A percentile compares a stretch with the other conserved stretches of the same genome.
These are phyloP conservation scores for Eremobia ochroleuca DNA, from an alignment of 2,888 invertebrate species.

Conservation along the genomic window DNA sequence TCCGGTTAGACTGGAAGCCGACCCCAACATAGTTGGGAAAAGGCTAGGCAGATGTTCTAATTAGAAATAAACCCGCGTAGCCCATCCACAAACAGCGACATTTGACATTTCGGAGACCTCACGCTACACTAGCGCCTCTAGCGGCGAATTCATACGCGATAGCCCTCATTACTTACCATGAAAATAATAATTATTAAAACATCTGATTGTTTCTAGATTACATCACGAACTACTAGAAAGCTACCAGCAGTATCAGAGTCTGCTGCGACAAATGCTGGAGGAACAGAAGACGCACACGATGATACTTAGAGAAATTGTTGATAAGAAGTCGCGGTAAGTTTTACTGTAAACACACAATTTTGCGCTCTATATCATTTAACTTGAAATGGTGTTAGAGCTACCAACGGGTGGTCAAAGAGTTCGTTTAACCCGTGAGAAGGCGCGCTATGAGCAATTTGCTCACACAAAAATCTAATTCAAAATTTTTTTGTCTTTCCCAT, in stretches of 20 bases:
- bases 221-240: slow-evolving; percentile 94
- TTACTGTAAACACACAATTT: background rate
- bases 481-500: too few relatives aligned
- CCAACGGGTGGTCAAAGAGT: background rate
- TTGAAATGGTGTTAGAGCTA: background rate
- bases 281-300: slow-evolving; percentile 93
- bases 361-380: background rate
- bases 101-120: too few relatives aligned
- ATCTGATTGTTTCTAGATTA: slow-evolving; percentile 85
- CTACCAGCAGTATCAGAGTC: slow-evolving; percentile 93
- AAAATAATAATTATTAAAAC: background rate
- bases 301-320: slow-evolving; percentile 87
- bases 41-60: too few relatives aligned
- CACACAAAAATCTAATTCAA: too few relatives aligned
- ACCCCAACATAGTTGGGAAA: too few relatives aligned
- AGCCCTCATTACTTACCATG: background rate
- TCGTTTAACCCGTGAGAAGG: too few relatives aligned
- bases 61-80: too few relatives aligned
- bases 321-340: slow-evolving; percentile 80
- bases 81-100: too few relatives aligned
- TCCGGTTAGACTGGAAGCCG: too few relatives aligned
- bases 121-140: too few relatives aligned
- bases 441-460: too few relatives aligned
- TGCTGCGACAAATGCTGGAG: slow-evolving; percentile 93
- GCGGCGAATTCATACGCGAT: too few relatives aligned